Evolutionary conservation across 2,113 vertebrate species (phyloP).

Genomic region (Myiozetetes cayanensis): DNA sequence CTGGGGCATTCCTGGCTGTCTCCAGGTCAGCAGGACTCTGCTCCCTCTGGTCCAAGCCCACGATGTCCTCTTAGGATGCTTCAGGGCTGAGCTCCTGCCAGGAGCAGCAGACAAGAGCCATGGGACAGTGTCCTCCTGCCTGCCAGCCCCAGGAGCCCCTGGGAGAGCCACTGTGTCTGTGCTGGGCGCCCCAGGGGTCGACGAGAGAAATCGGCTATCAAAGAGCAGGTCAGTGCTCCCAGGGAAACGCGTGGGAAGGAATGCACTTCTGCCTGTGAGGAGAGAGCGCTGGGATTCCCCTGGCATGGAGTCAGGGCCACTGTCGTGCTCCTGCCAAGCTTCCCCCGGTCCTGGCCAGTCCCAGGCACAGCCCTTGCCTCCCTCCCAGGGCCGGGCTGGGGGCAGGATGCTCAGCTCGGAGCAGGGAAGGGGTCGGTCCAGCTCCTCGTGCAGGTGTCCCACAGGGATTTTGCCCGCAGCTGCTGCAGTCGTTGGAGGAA

Average conservation of each 20-base stretch:
- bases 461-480: background rate
- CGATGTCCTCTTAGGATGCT: rapidly evolving
- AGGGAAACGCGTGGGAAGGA: slow-evolving; percentile 60
- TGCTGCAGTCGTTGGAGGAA: background rate
- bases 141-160: rapidly evolving
- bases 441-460: background rate
- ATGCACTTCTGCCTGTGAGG: background rate
- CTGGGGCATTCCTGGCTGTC: background rate
- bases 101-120: background rate
- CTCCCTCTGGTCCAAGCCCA: background rate
- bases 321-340: background rate
- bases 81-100: background rate
- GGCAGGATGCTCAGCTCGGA: background rate
- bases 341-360: background rate
- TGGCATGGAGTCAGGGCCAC: background rate
- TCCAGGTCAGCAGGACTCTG: background rate
- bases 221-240: slow-evolving; percentile 1
- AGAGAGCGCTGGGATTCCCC: slow-evolving; percentile 34
- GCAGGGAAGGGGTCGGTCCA: background rate
- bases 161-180: background rate
- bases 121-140: background rate
- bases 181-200: background rate
- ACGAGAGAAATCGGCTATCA: background rate
- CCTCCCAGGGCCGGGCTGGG: rapidly evolving
- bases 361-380: background rate